Base-by-base conservation (phyloP, 2,888 invertebrate species). In the Neoaliturus tenellus region DNA sequence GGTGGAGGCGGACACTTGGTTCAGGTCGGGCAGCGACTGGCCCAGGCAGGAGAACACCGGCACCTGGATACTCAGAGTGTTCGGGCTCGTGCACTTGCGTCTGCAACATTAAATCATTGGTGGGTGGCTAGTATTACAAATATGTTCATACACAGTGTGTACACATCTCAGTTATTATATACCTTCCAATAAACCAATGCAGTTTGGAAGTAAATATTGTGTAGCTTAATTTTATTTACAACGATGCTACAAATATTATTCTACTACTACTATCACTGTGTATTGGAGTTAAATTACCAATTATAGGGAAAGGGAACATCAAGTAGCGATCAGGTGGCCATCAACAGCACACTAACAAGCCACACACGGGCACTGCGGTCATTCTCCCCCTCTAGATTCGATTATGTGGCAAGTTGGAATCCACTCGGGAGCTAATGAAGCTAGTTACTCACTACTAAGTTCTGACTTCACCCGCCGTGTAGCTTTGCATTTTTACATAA, bases 11-110 rank as follows among this genome's bases (percentile, higher is more conserved):
- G 85, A 82, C 67, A 85, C 87, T 85, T 87, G 87, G 86, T 93
- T 92, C 82, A 97, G 91, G 89, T 97, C 96, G 1, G 97, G 97
- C 88, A 97, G 91, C 89, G 96, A 96, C 90, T 96, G 96, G 39
- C 96, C 95, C 80, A 96, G 91, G 83, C 93, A 92, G 88, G 93
- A 93, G 89, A 92, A 90, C 84, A 91, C 91, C 33, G 93, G 91
- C 4, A 95, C 94, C 89, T 96, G 95, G 84, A 97, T 96, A 73
- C 94, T 94, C 86, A 97, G 91, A 0, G 95, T 95, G 89, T 95
- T 95, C 39, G 95, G 94, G 44, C 95, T 94, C 86, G 91, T 91
- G 82, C 91, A 91, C 88, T 91, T 91, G 86, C 91, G 89, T 87
- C 91, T 91, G 87, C 14, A 75, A 14, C 83, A 84, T n/a, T n/a